phyloP scores from a whole-genome alignment of 92 coral and sea anemone genomes.

The Porites lobata region DNA sequence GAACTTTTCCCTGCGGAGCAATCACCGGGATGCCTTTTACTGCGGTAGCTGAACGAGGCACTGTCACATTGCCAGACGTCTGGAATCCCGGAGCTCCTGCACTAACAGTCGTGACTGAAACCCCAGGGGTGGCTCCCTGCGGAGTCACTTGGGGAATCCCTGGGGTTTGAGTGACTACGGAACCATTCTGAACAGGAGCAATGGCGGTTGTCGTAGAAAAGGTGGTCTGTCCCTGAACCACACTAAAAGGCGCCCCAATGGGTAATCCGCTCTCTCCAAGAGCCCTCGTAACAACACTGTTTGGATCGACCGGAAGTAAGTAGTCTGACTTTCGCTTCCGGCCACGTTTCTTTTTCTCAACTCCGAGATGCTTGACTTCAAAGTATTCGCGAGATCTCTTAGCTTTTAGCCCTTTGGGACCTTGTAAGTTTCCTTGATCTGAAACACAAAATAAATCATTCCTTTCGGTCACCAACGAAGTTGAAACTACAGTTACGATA shows the following conservation, averaged over 20 bases:
- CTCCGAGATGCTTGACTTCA: conserved; percentile 97
- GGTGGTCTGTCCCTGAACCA: conserved; percentile 37
- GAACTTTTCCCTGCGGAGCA: conserved; percentile 56
- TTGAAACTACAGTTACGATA: neutral
- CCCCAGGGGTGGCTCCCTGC: conserved; percentile 71
- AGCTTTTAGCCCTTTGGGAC: conserved; percentile 98
- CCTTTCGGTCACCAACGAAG: neutral
- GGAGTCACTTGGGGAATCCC: conserved; percentile 68
- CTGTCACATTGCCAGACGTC: conserved; percentile 65
- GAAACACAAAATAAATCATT: conserved; percentile 23
- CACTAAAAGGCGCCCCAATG: conserved; percentile 47
- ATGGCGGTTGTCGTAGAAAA: conserved; percentile 15
- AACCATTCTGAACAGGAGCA: conserved; percentile 58
- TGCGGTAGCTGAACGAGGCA: conserved; percentile 53
- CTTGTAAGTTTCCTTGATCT: conserved; percentile 98
- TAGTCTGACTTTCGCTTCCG: conserved; percentile 91
- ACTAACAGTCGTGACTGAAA: conserved; percentile 8
- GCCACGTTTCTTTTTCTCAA: conserved; percentile 97
- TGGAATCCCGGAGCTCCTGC: conserved; percentile 48
- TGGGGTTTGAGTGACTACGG: conserved; percentile 48
- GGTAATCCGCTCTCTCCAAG: conserved; percentile 65
- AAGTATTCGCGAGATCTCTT: conserved; percentile 99
- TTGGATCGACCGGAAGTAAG: conserved; percentile 68
- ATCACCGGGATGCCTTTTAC: conserved; percentile 43
- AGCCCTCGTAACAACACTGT: conserved; percentile 44